phyloP scores from a whole-genome alignment of 2,797 vertebrate species.

The Notolabrus celidotus region DNA sequence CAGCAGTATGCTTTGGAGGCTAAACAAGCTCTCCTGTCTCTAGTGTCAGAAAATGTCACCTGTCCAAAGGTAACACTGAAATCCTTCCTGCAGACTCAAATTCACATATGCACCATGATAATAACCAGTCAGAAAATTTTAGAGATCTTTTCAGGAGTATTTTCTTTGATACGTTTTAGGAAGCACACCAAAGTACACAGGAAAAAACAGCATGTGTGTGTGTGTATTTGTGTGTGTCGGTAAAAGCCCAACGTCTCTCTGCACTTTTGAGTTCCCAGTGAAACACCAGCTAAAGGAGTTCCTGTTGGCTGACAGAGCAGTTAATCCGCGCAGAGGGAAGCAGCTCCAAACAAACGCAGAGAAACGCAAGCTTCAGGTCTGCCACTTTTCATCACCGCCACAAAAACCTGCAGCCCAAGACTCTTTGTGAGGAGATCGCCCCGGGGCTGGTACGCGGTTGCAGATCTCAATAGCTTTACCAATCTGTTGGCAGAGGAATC shows the following conservation, averaged over 20 bases:
- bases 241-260: conserved; percentile 49
- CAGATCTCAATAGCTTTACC: conserved; percentile 56
- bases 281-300: conserved; percentile 61
- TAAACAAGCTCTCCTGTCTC: not conserved
- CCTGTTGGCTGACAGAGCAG: conserved; percentile 65
- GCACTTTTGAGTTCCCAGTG: conserved; percentile 33
- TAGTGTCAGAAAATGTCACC: not conserved
- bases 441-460: not conserved
- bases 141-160: not conserved
- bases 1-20: not conserved
- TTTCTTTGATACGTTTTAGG: too few species aligned
- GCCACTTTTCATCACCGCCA: conserved; percentile 77
- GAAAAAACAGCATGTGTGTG: not conserved
- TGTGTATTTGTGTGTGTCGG: conserved; percentile 30
- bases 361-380: conserved; percentile 55
- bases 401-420: conserved; percentile 56
- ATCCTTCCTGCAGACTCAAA: not conserved
- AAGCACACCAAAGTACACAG: conserved; percentile 14
- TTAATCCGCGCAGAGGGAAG: conserved; percentile 75
- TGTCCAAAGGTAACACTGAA: not conserved
- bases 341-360: conserved; percentile 61
- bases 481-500: conserved; percentile 72
- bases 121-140: conserved; percentile 2
- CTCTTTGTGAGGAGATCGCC: conserved; percentile 26
- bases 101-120: not conserved